Percentiles rank a stretch among this genome's conserved stretches.
phyloP scores from a whole-genome alignment of 2,888 invertebrate species.

The Lycophotia porphyrea region DNA sequence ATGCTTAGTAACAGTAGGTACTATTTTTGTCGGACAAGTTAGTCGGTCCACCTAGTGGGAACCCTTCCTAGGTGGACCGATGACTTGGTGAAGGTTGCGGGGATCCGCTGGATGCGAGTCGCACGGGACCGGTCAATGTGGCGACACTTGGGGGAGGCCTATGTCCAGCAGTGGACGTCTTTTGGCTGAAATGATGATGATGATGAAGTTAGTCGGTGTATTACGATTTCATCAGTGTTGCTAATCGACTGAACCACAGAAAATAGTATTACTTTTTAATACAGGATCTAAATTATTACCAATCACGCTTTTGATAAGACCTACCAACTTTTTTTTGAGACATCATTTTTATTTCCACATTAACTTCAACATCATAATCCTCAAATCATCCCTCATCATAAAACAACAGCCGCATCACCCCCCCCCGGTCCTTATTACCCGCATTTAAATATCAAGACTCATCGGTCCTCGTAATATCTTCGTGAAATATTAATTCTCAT shows the following conservation, averaged over 20 bases:
- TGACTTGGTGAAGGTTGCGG: no score
- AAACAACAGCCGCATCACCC: constrained; percentile 17
- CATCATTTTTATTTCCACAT: neutral
- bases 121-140: no score
- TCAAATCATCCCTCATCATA: neutral
- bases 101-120: no score
- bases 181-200: no score
- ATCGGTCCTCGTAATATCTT: constrained; percentile 70
- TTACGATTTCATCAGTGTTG: neutral
- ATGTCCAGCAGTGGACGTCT: no score
- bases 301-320: neutral
- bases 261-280: neutral
- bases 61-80: no score
- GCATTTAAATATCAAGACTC: constrained; percentile 75
- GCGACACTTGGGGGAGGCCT: no score
- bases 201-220: neutral
- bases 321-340: neutral
- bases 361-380: neutral
- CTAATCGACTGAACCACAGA: neutral
- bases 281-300: no score
- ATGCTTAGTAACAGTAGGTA: neutral
- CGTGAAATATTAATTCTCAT: constrained; percentile 88
- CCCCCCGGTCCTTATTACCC: constrained; percentile 18
- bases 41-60: no score
- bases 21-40: neutral